A percentile compares a stretch with the other conserved stretches of the same genome.
These are phyloP conservation scores for Agriotes lineatus DNA, from an alignment of 2,888 invertebrate species.

Conservation along the genomic window DNA sequence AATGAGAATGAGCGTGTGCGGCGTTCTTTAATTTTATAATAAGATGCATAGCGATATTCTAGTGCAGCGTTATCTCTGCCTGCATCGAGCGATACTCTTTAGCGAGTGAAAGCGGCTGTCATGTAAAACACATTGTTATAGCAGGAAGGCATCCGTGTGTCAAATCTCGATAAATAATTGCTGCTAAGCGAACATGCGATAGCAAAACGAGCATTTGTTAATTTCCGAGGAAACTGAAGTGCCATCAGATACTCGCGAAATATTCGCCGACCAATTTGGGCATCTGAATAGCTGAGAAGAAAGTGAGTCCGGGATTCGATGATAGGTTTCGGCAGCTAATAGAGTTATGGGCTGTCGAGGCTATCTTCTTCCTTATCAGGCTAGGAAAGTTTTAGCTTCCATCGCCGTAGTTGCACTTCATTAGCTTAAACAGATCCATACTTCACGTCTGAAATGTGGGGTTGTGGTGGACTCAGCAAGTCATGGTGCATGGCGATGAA, in stretches of 20 bases:
- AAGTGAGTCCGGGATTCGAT: no score
- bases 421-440: no score
- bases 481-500: background rate
- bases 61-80: slow-evolving; percentile 12
- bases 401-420: no score
- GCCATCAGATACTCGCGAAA: background rate
- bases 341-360: background rate
- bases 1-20: background rate
- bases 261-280: background rate
- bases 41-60: slow-evolving; percentile 12
- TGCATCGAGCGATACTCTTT: slow-evolving; percentile 15
- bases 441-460: no score
- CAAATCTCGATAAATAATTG: slow-evolving; percentile 18
- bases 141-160: slow-evolving; percentile 16
- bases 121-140: slow-evolving; percentile 22
- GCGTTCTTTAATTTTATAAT: slow-evolving; percentile 2
- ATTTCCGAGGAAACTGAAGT: background rate
- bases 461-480: no score
- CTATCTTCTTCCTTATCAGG: no score
- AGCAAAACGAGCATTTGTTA: background rate
- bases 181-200: background rate
- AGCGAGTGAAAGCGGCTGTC: slow-evolving; percentile 13
- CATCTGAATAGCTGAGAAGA: no score
- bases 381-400: no score
- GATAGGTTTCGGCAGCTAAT: background rate